phyloP scores from a whole-genome alignment of 2,797 vertebrate genomes.

The Lacerta agilis region DNA sequence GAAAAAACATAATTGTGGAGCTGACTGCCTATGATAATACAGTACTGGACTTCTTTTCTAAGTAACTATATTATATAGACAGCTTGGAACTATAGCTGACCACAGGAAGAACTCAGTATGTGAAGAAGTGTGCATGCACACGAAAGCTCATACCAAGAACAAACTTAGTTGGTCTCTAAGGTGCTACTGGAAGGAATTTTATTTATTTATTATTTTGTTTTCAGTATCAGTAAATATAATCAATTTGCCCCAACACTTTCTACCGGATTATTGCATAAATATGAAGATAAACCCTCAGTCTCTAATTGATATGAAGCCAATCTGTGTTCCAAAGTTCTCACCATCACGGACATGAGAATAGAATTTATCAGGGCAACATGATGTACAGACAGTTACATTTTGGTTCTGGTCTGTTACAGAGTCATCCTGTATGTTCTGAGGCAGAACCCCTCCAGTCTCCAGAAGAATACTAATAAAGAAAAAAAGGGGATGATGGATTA shows the following conservation, averaged over 20 bases:
- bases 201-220: too few relatives aligned
- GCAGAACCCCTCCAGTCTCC: constrained; percentile 86
- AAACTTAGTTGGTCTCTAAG: too few relatives aligned
- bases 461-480: constrained; percentile 84
- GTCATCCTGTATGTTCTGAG: constrained; percentile 88
- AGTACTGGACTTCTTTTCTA: too few relatives aligned
- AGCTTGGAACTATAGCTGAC: background rate
- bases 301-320: constrained; percentile 91
- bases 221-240: background rate
- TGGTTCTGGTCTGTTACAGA: constrained; percentile 67
- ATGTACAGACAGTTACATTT: constrained; percentile 86
- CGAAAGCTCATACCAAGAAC: too few relatives aligned
- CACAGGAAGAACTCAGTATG: background rate
- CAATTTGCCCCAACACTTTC: background rate
- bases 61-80: too few relatives aligned
- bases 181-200: too few relatives aligned
- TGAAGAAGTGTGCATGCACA: too few relatives aligned
- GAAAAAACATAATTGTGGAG: too few relatives aligned
- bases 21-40: too few relatives aligned
- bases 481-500: background rate
- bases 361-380: constrained; percentile 87
- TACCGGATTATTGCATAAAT: background rate
- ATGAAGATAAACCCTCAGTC: constrained; percentile 53
- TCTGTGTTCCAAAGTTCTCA: constrained; percentile 90
- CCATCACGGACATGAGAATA: constrained; percentile 93